Conservation (phyloP, 2,888 invertebrate species). For the Chymomyza procnemis region DNA sequence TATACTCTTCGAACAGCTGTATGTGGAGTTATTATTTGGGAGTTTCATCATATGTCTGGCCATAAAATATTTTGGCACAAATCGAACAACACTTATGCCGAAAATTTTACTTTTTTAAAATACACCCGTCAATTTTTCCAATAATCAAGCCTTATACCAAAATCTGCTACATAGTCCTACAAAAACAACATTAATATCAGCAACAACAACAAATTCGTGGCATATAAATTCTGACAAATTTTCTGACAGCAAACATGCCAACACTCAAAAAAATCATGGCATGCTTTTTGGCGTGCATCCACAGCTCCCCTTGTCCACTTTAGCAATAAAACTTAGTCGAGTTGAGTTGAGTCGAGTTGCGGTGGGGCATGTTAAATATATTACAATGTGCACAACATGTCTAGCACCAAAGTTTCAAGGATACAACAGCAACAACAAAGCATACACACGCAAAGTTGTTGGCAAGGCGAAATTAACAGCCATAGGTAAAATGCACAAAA, state of each 20-base stretch:
- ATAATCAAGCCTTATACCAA: slow-evolving; percentile 68
- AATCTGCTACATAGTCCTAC: slow-evolving; percentile 46
- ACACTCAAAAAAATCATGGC: slow-evolving; percentile 66
- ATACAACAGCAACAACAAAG: slow-evolving; percentile 24
- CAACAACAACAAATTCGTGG: not conserved
- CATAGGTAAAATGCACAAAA: not conserved
- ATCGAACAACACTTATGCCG: slow-evolving; percentile 18
- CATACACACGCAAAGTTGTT: slow-evolving; percentile 8
- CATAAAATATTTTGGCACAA: slow-evolving; percentile 34
- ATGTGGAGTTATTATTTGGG: slow-evolving; percentile 23
- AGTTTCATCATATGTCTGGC: slow-evolving; percentile 52
- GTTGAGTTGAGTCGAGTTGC: slow-evolving; percentile 52
- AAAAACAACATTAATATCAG: not conserved
- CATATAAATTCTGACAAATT: slow-evolving; percentile 66
- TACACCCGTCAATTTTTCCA: slow-evolving; percentile 67
- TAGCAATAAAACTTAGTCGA: slow-evolving; percentile 2
- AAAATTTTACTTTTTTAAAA: slow-evolving; percentile 59
- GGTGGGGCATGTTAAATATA: slow-evolving; percentile 72
- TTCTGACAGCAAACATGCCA: slow-evolving; percentile 73
- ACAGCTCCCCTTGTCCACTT: not conserved
- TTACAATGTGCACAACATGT: slow-evolving; percentile 59
- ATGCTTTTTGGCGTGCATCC: slow-evolving; percentile 36
- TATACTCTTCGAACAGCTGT: not conserved
- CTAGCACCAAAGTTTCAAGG: slow-evolving; percentile 62
- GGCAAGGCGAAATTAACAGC: not conserved